Evolutionary conservation across 1,140 invertebrate genomes (phyloP).

Genomic region (Drosophila carrolli): DNA sequence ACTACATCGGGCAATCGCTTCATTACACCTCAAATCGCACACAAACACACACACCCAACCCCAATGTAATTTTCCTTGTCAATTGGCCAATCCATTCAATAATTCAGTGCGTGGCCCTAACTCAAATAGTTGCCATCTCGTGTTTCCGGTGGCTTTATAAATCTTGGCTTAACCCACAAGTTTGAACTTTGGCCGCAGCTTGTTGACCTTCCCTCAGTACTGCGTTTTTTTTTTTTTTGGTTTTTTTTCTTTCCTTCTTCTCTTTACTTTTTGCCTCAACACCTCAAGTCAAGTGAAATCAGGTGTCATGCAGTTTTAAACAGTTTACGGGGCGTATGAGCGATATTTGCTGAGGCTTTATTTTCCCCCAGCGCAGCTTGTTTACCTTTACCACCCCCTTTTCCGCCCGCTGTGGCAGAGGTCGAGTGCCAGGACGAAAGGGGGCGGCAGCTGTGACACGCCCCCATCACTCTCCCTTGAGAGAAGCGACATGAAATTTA

Average conservation of each 20-base stretch:
- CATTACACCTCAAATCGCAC: conserved; percentile 51
- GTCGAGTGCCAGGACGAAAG: neutral
- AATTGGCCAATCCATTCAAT: conserved; percentile 62
- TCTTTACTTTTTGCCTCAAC: conserved; percentile 39
- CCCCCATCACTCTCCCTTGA: conserved; percentile 4
- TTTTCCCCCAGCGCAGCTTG: neutral
- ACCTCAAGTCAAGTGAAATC: conserved; percentile 71
- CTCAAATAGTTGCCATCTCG: conserved; percentile 45
- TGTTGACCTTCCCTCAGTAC: conserved; percentile 19
- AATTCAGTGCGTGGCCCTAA: conserved; percentile 57
- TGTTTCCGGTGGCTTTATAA: conserved; percentile 32
- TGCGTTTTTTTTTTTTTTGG: neutral
- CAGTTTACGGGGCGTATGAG: conserved; percentile 77
- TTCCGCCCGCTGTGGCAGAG: conserved; percentile 5
- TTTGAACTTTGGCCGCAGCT: conserved; percentile 56
- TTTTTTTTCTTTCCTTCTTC: neutral
- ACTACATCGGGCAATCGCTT: conserved; percentile 51
- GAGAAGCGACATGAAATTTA: conserved; percentile 61
- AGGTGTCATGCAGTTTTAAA: conserved; percentile 78
- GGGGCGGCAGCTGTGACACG: neutral
- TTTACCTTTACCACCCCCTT: neutral
- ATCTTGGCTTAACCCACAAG: conserved; percentile 58
- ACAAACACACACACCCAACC: conserved; percentile 4
- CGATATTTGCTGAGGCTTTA: conserved; percentile 59
- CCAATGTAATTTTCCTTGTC: conserved; percentile 46